Percentiles rank a stretch among this genome's conserved stretches.
These are phyloP conservation scores for Galerucella nymphaeae DNA, from an alignment of 2,888 invertebrate genomes.

Conservation along the genomic window DNA sequence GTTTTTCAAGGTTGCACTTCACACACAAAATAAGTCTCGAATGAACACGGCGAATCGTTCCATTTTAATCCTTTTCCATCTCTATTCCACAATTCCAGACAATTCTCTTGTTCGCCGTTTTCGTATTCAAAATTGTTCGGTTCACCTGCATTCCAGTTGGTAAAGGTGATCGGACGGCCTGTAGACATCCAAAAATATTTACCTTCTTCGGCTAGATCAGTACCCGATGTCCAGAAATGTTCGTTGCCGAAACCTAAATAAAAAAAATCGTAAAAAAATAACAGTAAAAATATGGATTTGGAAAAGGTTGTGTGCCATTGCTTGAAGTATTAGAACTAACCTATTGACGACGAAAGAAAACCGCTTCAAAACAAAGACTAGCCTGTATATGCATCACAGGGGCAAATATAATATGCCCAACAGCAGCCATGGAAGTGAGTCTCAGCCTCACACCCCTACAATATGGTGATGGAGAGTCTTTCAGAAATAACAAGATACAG, in stretches of 20 bases:
- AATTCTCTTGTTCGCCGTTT: slow-evolving; percentile 93
- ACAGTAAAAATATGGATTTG: neutral
- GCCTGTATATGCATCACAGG: too few relatives aligned
- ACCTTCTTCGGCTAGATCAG: slow-evolving; percentile 91
- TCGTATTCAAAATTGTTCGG: slow-evolving; percentile 95
- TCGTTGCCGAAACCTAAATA: slow-evolving; percentile 83
- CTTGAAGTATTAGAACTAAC: too few relatives aligned
- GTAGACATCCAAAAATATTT: slow-evolving; percentile 95
- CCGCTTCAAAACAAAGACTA: too few relatives aligned
- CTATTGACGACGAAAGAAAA: too few relatives aligned
- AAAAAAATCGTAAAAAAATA: neutral
- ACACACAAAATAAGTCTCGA: slow-evolving; percentile 92
- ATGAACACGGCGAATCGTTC: slow-evolving; percentile 94
- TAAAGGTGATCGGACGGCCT: slow-evolving; percentile 87
- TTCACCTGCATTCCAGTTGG: slow-evolving; percentile 94
- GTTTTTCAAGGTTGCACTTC: slow-evolving; percentile 71
- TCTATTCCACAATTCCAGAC: slow-evolving; percentile 89
- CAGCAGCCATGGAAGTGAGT: too few relatives aligned
- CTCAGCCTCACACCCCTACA: too few relatives aligned
- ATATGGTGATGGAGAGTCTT: too few relatives aligned
- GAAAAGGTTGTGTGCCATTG: too few relatives aligned
- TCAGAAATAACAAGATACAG: too few relatives aligned
- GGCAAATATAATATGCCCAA: too few relatives aligned
- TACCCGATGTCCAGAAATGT: slow-evolving; percentile 94
- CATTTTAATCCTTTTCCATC: slow-evolving; percentile 92